phyloP scores from a whole-genome alignment of 2,888 invertebrate species.

The Platypus cylindrus region DNA sequence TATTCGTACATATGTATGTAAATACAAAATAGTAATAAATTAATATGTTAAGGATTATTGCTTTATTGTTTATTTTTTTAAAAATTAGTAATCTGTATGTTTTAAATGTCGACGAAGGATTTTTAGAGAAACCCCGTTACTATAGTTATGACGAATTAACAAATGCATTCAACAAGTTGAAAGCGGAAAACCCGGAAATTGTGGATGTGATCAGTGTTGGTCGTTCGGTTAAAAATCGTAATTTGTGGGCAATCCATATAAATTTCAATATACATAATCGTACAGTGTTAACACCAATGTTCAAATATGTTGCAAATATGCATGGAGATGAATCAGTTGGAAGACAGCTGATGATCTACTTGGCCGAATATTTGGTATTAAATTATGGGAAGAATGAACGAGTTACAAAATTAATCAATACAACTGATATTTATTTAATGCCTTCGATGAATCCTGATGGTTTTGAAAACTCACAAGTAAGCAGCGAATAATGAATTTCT shows the following conservation, averaged over 20 bases:
- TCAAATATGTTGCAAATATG: conserved; percentile 88
- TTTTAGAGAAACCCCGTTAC: conserved; percentile 48
- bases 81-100: too few species aligned
- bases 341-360: conserved; percentile 65
- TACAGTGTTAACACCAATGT: conserved; percentile 66
- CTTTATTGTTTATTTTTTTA: too few species aligned
- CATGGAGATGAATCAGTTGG: conserved; percentile 88
- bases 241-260: conserved; percentile 72
- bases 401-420: conserved; percentile 66
- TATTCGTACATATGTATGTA: too few species aligned
- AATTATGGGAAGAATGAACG: conserved; percentile 59
- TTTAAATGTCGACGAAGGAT: conserved; percentile 46
- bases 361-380: conserved; percentile 71
- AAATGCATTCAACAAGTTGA: conserved; percentile 48
- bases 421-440: conserved; percentile 88
- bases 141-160: conserved; percentile 59
- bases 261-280: conserved; percentile 50
- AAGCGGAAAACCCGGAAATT: conserved; percentile 52
- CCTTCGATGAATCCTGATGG: conserved; percentile 98
- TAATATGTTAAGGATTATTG: too few species aligned
- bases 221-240: conserved; percentile 66
- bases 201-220: conserved; percentile 68
- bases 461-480: conserved; percentile 68
- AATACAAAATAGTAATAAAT: too few species aligned
- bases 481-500: conserved; percentile 2